These are phyloP conservation scores for Neosilurus mollespiculum DNA, from an alignment of 2,797 vertebrate genomes.

Conservation along the genomic window DNA sequence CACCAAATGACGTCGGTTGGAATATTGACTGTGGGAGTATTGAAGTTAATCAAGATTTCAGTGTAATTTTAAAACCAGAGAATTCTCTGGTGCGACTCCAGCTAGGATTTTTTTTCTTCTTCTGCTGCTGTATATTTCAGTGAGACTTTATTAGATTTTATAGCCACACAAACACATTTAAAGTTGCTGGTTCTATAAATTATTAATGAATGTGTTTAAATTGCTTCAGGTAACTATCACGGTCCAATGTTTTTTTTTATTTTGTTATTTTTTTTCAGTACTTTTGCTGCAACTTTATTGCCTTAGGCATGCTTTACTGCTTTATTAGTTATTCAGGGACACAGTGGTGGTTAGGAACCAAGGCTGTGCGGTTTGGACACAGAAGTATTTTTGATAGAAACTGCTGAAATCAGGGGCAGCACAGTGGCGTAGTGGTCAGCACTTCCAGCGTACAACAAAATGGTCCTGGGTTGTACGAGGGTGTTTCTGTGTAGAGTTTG, in stretches of 20 bases:
- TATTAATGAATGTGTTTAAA: slow-evolving; percentile 41
- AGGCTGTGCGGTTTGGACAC: slow-evolving; percentile 2
- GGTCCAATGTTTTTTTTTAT: too few species aligned
- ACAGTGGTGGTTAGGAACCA: slow-evolving; percentile 13
- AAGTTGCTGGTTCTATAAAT: slow-evolving; percentile 33
- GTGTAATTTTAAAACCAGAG: slow-evolving; percentile 47
- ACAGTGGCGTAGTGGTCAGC: too few species aligned
- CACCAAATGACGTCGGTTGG: slow-evolving; percentile 45
- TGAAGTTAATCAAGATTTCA: slow-evolving; percentile 49
- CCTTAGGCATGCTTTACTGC: slow-evolving; percentile 1
- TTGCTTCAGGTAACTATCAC: slow-evolving; percentile 26
- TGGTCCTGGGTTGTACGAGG: too few species aligned
- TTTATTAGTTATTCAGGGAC: slow-evolving; percentile 18
- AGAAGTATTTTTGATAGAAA: not conserved
- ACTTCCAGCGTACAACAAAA: too few species aligned
- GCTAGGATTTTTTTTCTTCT: slow-evolving; percentile 1
- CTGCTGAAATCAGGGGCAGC: not conserved
- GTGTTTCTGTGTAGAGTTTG: too few species aligned
- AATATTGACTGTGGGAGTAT: slow-evolving; percentile 51
- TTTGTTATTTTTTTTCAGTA: not conserved
- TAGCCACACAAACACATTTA: slow-evolving; percentile 42
- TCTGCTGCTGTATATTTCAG: slow-evolving; percentile 34
- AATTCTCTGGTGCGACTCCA: slow-evolving; percentile 43
- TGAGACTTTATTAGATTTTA: slow-evolving; percentile 38
- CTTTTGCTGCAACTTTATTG: slow-evolving; percentile 17